Conservation (phyloP, 2,888 invertebrate genomes). For the Alcis repandata region DNA sequence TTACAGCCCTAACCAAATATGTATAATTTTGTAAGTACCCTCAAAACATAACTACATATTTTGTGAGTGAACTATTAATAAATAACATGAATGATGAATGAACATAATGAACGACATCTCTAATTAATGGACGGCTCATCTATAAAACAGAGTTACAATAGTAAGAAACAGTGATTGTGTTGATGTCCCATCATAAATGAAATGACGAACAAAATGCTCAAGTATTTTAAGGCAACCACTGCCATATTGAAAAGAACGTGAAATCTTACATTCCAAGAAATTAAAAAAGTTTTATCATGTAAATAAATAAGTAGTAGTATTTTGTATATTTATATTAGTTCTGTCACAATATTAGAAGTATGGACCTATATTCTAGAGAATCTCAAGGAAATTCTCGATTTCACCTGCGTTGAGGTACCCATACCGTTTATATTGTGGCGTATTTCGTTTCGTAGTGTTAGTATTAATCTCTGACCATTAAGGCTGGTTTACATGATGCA, state of each 20-base stretch:
- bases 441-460: constrained; percentile 59
- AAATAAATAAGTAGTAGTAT: constrained; percentile 49
- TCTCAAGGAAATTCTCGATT: neutral
- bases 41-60: constrained; percentile 4
- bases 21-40: constrained; percentile 30
- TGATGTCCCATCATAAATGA: constrained; percentile 76
- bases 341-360: constrained; percentile 22
- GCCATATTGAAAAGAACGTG: constrained; percentile 74
- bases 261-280: constrained; percentile 59
- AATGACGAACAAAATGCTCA: constrained; percentile 82
- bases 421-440: constrained; percentile 68
- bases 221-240: constrained; percentile 80
- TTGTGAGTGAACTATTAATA: neutral
- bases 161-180: constrained; percentile 83
- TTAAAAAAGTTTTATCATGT: constrained; percentile 58
- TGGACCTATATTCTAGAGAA: neutral
- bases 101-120: neutral
- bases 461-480: constrained; percentile 56
- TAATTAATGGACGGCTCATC: neutral
- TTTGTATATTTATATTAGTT: constrained; percentile 63
- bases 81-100: constrained; percentile 5
- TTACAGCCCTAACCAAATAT: constrained; percentile 80
- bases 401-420: neutral
- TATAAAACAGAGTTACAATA: constrained; percentile 17
- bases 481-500: too few species aligned